A percentile compares a stretch with the other conserved stretches of the same genome.
These are phyloP conservation scores for Phymorhynchus buccinoides DNA, from an alignment of 1,140 invertebrate species.

Conservation along the genomic window DNA sequence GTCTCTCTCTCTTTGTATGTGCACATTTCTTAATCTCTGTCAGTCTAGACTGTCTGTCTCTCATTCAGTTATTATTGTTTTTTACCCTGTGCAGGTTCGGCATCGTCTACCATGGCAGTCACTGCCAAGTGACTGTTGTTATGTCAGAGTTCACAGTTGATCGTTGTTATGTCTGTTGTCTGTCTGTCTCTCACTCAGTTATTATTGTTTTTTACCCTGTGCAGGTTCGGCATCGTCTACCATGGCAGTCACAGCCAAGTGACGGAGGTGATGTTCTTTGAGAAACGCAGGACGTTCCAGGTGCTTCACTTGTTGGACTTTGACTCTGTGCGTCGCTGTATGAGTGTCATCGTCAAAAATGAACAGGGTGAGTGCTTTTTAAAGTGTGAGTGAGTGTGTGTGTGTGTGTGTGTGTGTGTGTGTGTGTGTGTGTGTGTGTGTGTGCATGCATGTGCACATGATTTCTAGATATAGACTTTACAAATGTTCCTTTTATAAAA, in stretches of 20 bases:
- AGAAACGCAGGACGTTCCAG: conserved; percentile 69
- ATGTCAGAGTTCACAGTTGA: no score
- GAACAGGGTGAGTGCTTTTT: conserved; percentile 59
- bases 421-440: no score
- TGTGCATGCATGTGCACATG: background rate
- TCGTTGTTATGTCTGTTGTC: no score
- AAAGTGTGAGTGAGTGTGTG: background rate
- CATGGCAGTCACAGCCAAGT: conserved; percentile 78
- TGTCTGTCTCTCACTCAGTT: no score
- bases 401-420: background rate
- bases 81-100: background rate
- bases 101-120: no score
- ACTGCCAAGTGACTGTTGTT: no score
- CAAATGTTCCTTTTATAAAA: no score
- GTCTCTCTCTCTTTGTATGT: background rate
- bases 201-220: conserved; percentile 42
- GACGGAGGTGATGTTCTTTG: conserved; percentile 71
- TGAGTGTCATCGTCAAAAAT: conserved; percentile 79
- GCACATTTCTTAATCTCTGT: background rate
- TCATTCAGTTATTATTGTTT: background rate
- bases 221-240: conserved; percentile 81
- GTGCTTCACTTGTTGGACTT: conserved; percentile 78
- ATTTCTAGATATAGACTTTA: no score
- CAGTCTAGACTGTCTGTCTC: background rate
- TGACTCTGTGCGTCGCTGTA: conserved; percentile 79